Percentiles rank a stretch among this genome's conserved stretches.
phyloP scores from a whole-genome alignment of 2,113 vertebrate species.

The Pangasianodon hypophthalmus region DNA sequence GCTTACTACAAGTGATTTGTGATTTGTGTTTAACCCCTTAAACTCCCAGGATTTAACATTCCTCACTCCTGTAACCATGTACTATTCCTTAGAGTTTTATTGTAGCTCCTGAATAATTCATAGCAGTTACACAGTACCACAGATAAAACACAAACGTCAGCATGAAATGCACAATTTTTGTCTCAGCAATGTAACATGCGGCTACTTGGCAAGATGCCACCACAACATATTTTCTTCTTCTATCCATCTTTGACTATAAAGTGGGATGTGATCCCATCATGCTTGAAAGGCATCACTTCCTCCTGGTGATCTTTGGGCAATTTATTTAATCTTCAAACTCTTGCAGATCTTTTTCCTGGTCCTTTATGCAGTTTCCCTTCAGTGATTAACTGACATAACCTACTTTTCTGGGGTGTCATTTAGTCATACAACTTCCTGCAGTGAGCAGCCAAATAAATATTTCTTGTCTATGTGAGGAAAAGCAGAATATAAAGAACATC shows the following conservation, averaged over 20 bases:
- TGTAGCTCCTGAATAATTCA: background rate
- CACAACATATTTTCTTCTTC: background rate
- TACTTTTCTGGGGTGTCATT: background rate
- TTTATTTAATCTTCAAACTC: background rate
- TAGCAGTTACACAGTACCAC: background rate
- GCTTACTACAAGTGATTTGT: background rate
- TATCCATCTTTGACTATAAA: background rate
- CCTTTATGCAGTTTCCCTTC: background rate
- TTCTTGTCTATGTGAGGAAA: background rate
- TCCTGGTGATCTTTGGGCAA: background rate
- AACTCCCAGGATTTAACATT: background rate
- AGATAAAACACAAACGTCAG: background rate
- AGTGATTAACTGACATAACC: background rate
- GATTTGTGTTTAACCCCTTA: background rate
- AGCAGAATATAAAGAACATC: background rate
- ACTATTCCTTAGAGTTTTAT: background rate
- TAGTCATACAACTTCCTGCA: too few relatives aligned
- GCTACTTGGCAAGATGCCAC: background rate
- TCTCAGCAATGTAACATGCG: background rate
- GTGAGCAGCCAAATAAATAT: background rate
- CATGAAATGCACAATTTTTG: conserved; percentile 3
- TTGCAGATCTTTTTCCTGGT: background rate
- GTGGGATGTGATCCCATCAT: background rate
- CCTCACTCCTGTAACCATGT: background rate
- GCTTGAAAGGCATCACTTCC: background rate